phyloP scores from a whole-genome alignment of 2,888 invertebrate species.

The Chloroclystis v-ata region DNA sequence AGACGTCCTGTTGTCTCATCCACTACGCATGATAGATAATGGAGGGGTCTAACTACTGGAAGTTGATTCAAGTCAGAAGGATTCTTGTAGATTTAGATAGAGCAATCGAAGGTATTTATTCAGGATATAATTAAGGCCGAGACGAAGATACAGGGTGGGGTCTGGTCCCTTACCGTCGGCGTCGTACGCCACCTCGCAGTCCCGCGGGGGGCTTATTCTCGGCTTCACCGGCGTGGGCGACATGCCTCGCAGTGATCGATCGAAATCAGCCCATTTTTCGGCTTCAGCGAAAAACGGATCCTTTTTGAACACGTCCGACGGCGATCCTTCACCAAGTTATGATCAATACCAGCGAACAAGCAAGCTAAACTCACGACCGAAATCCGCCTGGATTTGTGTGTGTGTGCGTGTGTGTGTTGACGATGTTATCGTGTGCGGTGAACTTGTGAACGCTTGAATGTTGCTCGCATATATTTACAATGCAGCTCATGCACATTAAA shows the following conservation, averaged over 20 bases:
- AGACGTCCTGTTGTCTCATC: constrained; percentile 57
- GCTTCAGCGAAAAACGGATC: constrained; percentile 76
- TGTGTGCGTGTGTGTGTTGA: constrained; percentile 74
- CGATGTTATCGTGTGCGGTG: constrained; percentile 33
- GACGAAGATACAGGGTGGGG: constrained; percentile 64
- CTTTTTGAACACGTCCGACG: constrained; percentile 70
- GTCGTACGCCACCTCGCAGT: constrained; percentile 85
- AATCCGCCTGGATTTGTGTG: constrained; percentile 32
- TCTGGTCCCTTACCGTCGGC: constrained; percentile 83
- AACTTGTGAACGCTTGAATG: constrained; percentile 43
- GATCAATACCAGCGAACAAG: constrained; percentile 56
- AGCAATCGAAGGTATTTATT: constrained; percentile 3
- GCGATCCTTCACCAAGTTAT: constrained; percentile 71
- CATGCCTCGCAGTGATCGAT: constrained; percentile 77
- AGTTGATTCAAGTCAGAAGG: constrained; percentile 21
- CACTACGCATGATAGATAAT: constrained; percentile 39
- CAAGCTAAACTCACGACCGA: constrained; percentile 30
- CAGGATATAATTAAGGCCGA: constrained; percentile 40
- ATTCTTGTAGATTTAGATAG: constrained; percentile 3
- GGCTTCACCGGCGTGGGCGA: constrained; percentile 86
- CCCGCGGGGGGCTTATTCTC: constrained; percentile 82
- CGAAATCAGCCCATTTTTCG: constrained; percentile 75
- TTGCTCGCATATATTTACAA: constrained; percentile 66
- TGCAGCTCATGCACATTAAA: constrained; percentile 62
- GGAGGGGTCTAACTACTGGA: constrained; percentile 38